Base-by-base conservation (phyloP, 2,888 invertebrate genomes). In the Archaeoteleia sp. region DNA sequence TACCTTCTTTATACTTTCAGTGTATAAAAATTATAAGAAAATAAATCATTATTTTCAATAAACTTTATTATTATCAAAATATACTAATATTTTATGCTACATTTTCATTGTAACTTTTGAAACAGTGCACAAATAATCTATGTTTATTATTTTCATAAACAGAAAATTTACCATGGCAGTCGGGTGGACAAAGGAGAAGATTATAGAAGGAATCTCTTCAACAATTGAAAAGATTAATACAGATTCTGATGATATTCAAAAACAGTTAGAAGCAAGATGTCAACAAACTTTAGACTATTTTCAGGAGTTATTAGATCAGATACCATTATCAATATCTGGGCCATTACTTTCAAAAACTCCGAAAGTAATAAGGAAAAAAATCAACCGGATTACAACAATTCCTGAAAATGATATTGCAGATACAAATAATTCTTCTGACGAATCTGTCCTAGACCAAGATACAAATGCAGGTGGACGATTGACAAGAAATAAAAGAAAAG, bases 261-360 rank as follows among this genome's bases (percentile, higher is more conserved):
- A 67, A 2, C 34, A 29, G 10, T 25, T 75, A 3, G n/a, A 69
- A 0, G 55, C 67, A 1, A 13, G 8, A 7, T 4, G 58, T 1
- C 17, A 74, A 0, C 73, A 78, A 7, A 43, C 54, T 1, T 13
- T 71, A 6, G 61, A 72, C 8, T 77, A 72, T 40, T 49, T 82
- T 0, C 32, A 54, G 1, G 34, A 40, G 3, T 42, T 82, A 10
- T 12, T 75, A 1, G 27, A 62, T 2, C 81, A 82, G 67, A 74
- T 82, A 53, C 72, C 72, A 0, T 42, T 72, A 10, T 58, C 76
- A 0, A 29, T 49, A 1, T 67, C 74, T 2, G 76, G 67, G 0
- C 77, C 79, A 6, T 35, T 83, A n/a, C 55, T 84, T 6, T 66
- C 74, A 0, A 83, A 84, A 45, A 83, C 84, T 1, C 83, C 84